A percentile compares a stretch with the other conserved stretches of the same genome.
Evolutionary conservation across 2,797 vertebrate genomes (phyloP).

Genomic region (Enteromius treurensis): DNA sequence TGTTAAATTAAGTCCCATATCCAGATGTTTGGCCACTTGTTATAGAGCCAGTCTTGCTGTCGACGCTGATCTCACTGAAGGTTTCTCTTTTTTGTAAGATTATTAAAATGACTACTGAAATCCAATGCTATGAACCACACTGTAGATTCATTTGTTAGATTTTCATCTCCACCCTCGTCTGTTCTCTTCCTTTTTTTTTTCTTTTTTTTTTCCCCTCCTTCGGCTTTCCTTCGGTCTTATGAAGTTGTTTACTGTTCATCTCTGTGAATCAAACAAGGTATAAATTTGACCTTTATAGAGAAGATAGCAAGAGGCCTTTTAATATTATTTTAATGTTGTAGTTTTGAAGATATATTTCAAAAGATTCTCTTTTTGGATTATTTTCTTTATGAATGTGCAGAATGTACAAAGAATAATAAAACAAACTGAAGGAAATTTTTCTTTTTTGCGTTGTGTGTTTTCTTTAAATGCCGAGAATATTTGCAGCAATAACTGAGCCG

Average conservation of each 20-base stretch:
- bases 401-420: conserved; percentile 79
- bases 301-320: conserved; percentile 72
- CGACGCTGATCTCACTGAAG: conserved; percentile 6
- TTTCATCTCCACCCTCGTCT: conserved; percentile 57
- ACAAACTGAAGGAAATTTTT: conserved; percentile 66
- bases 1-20: background rate
- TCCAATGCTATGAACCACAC: conserved; percentile 48
- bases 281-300: conserved; percentile 66
- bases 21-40: conserved; percentile 7
- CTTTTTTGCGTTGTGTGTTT: conserved; percentile 1
- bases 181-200: conserved; percentile 14
- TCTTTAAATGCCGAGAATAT: background rate
- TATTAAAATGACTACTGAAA: conserved; percentile 35
- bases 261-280: conserved; percentile 58
- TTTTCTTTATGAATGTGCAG: conserved; percentile 73
- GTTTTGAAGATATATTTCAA: conserved; percentile 57
- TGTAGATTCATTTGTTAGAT: conserved; percentile 32
- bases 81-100: background rate
- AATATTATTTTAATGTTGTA: conserved; percentile 73
- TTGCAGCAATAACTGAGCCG: background rate
- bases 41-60: conserved; percentile 31
- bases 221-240: conserved; percentile 36
- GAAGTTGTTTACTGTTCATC: conserved; percentile 61
- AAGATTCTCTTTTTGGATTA: conserved; percentile 62
- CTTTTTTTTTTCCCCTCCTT: background rate